phyloP scores from a whole-genome alignment of 2,113 vertebrate genomes.

The Platysternon megacephalum region DNA sequence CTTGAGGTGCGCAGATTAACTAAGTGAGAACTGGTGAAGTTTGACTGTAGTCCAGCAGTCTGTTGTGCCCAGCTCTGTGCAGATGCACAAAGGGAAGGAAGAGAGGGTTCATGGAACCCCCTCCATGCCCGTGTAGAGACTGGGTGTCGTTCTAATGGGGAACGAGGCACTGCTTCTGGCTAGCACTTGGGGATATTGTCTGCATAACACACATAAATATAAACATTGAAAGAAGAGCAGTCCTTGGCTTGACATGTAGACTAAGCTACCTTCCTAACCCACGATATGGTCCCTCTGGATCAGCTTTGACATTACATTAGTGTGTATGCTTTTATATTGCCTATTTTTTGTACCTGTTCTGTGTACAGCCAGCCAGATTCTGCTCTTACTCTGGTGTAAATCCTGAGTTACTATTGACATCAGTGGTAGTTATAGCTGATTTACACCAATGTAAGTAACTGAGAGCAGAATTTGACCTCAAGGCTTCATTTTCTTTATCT shows the following conservation, averaged over 20 bases:
- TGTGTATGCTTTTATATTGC: neutral
- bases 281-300: neutral
- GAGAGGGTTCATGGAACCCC: neutral
- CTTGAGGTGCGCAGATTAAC: neutral
- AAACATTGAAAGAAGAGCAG: neutral
- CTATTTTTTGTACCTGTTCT: neutral
- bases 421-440: neutral
- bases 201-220: neutral
- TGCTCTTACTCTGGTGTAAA: neutral
- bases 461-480: neutral
- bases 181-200: neutral
- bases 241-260: neutral
- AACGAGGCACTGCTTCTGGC: neutral
- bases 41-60: neutral
- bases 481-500: constrained; percentile 47
- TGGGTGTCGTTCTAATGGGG: neutral
- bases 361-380: neutral
- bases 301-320: neutral
- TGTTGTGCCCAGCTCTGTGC: neutral
- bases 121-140: neutral
- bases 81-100: neutral
- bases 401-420: neutral
- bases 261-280: neutral
- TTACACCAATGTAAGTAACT: neutral
- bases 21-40: neutral